Base-by-base conservation (phyloP, 35 echinoderm and acorn worm genomes). In the Diadema setosum region DNA sequence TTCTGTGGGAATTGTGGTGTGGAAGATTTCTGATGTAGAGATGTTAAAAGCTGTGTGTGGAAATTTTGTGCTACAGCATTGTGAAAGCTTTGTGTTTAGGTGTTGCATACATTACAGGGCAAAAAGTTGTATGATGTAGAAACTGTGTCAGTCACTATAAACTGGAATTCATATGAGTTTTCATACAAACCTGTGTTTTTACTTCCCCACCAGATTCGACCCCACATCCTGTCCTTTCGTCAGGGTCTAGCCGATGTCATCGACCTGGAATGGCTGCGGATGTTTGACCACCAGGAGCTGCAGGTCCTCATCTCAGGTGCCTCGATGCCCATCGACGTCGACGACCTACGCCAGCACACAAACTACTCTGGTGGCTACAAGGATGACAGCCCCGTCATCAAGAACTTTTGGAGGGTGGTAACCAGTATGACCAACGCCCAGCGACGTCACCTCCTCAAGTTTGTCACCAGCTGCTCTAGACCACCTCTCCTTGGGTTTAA, bases 401-500 rank as follows among this genome's bases (percentile, higher is more conserved):
- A 65, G 24, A 88, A 87, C 56, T 97, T 97, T 85, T 97, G 95
- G 95, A 57, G 86, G 32, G 89, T 91, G 17, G 95, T 94, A 32
- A 39, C 36, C 5, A 39, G 24, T 5, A 52, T 98, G 40, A 81
- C 81, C 11, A 85, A 94, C 15, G 46, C 42, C 27, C 95, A 98
- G 80, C 87, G 80, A 46, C 78, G 91, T 15, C 61, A 49, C 23
- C 43, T 94, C n/a, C 84, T 94, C 42, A 94, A 98, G 55, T 98
- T 98, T 74, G 92, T 98, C n/a, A 98, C 95, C 1, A 91, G 88
- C 45, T 98, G 95, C 81, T 98, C 95, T 1, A 74, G 95, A 42
- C 92, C 95, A 81, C 95, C 95, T 26, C 85, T 98, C 15, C 75
- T 98, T n/a, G 95, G 95, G 27, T 98, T 98, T 46, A 98, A 98